Evolutionary conservation across 2,888 invertebrate genomes (phyloP).

Genomic region (Pomacea canaliculata): DNA sequence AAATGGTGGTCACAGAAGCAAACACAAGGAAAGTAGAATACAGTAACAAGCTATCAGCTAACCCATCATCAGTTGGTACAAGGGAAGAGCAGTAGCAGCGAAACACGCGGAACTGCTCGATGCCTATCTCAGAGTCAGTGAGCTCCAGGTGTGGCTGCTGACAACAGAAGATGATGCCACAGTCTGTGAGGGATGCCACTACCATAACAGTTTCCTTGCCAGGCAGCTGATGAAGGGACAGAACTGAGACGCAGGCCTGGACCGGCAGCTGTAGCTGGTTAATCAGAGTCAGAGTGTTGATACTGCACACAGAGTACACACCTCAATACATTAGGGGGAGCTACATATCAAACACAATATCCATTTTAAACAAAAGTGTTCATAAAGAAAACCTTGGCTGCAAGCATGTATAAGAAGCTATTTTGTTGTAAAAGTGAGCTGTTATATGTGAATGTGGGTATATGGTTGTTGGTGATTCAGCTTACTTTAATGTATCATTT

Average conservation of each 20-base stretch:
- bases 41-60: neutral
- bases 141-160: slow-evolving; percentile 5
- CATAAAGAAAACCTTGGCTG: neutral
- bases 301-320: slow-evolving; percentile 12
- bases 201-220: slow-evolving; percentile 11
- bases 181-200: slow-evolving; percentile 24
- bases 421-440: too few relatives aligned
- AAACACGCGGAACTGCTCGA: slow-evolving; percentile 19
- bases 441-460: too few relatives aligned
- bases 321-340: neutral
- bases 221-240: slow-evolving; percentile 25
- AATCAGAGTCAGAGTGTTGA: slow-evolving; percentile 18
- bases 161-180: slow-evolving; percentile 20
- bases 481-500: too few relatives aligned
- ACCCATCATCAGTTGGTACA: slow-evolving; percentile 34
- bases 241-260: slow-evolving; percentile 8
- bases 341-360: neutral
- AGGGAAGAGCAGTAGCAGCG: slow-evolving; percentile 35
- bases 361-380: neutral
- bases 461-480: too few relatives aligned
- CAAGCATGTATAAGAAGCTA: neutral
- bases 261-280: slow-evolving; percentile 24
- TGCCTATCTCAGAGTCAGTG: slow-evolving; percentile 6
- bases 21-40: too few relatives aligned
- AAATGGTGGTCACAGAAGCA: too few relatives aligned